Conservation (phyloP, 2,113 vertebrate species). For the Python bivittatus region DNA sequence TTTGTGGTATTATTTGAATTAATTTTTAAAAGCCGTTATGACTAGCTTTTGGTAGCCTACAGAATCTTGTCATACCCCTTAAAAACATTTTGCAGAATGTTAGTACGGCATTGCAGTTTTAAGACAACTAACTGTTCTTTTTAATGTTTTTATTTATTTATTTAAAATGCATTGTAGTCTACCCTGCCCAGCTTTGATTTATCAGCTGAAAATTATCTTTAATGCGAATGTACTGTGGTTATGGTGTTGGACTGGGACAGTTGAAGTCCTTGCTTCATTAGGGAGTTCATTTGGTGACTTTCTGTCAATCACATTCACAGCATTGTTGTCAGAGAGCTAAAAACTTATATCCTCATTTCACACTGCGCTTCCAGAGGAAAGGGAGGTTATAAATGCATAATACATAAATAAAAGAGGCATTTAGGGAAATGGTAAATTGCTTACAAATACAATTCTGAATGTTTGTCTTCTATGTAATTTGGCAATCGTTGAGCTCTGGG, state of each 20-base stretch:
- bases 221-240: not conserved
- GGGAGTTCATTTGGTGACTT: not conserved
- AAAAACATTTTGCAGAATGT: not conserved
- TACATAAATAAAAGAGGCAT: slow-evolving; percentile 2
- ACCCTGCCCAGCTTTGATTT: not conserved
- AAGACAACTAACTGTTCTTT: not conserved
- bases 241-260: not conserved
- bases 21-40: slow-evolving; percentile 5
- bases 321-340: not conserved
- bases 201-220: not conserved
- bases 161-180: not conserved
- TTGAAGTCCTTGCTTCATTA: not conserved
- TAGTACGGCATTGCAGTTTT: not conserved
- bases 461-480: not conserved
- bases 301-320: not conserved
- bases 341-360: not conserved
- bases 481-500: not conserved
- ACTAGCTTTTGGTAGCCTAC: not conserved
- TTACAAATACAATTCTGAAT: not conserved
- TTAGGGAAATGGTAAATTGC: slow-evolving; percentile 18
- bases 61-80: not conserved
- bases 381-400: slow-evolving; percentile 1
- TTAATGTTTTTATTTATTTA: not conserved
- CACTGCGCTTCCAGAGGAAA: not conserved
- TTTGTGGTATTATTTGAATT: slow-evolving; percentile 34